phyloP scores from a whole-genome alignment of 2,888 invertebrate genomes.

The Myopa tessellatipennis region DNA sequence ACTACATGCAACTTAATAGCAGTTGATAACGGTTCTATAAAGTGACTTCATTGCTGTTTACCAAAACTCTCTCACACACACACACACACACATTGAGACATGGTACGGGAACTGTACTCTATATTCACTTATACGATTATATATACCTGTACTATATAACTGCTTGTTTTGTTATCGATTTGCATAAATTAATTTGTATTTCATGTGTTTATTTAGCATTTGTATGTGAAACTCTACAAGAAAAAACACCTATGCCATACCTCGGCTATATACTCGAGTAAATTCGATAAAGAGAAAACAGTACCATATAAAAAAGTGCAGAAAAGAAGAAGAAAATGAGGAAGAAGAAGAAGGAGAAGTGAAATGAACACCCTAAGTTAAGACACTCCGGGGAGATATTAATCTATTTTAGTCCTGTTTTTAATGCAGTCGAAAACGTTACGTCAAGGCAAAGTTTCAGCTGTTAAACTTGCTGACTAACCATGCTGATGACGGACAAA shows the following conservation, averaged over 20 bases:
- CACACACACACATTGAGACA: background rate
- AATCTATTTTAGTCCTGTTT: conserved; percentile 31
- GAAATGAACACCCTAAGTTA: conserved; percentile 8
- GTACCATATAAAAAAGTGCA: background rate
- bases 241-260: conserved; percentile 5
- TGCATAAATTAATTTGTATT: conserved; percentile 37
- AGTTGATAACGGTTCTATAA: conserved; percentile 18
- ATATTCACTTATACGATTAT: background rate
- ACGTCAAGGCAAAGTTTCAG: conserved; percentile 23
- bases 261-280: background rate
- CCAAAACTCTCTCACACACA: background rate
- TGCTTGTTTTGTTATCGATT: conserved; percentile 36
- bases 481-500: background rate
- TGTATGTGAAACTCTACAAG: conserved; percentile 15
- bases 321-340: background rate
- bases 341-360: background rate
- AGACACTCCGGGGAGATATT: conserved; percentile 36
- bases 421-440: conserved; percentile 28
- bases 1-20: background rate
- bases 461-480: conserved; percentile 3
- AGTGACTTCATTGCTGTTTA: conserved; percentile 8
- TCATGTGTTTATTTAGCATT: conserved; percentile 8
- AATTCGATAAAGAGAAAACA: conserved; percentile 16
- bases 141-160: background rate
- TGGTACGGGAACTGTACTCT: background rate